Conservation (phyloP, 2,113 vertebrate genomes). For the Mustelus asterias region DNA sequence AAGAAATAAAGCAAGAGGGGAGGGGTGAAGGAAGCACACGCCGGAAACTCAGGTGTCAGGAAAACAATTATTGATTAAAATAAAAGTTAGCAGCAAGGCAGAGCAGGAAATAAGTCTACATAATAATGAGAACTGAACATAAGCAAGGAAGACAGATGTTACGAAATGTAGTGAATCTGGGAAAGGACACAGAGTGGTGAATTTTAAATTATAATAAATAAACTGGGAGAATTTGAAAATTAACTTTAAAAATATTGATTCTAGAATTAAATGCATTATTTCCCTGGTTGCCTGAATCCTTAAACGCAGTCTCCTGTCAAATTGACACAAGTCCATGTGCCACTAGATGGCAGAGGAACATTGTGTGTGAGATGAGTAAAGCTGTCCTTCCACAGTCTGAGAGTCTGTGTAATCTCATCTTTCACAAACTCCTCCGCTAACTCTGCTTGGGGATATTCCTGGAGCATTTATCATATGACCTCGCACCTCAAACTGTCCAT, state of each 20-base stretch:
- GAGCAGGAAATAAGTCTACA: not conserved
- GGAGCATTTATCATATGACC: not conserved
- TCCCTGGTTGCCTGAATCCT: not conserved
- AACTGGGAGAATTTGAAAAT: not conserved
- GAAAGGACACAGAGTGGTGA: not conserved
- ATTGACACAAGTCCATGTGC: not conserved
- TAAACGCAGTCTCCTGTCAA: not conserved
- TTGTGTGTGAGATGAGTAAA: not conserved
- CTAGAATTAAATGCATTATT: not conserved
- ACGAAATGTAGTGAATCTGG: not conserved
- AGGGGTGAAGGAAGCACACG: not conserved
- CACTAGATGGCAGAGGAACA: not conserved
- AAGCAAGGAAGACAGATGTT: not conserved
- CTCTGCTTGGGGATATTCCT: not conserved
- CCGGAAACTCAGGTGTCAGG: not conserved
- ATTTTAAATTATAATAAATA: not conserved
- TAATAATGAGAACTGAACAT: not conserved
- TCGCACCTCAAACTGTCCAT: not conserved
- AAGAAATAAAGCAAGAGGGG: not conserved
- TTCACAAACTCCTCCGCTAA: not conserved
- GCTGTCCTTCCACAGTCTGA: not conserved
- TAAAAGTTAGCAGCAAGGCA: not conserved
- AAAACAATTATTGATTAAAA: not conserved
- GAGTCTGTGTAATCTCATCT: not conserved
- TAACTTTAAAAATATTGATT: not conserved